Percentiles rank a stretch among this genome's conserved stretches.
phyloP scores from a whole-genome alignment of 2,888 invertebrate genomes.

The Tinea trinotella region DNA sequence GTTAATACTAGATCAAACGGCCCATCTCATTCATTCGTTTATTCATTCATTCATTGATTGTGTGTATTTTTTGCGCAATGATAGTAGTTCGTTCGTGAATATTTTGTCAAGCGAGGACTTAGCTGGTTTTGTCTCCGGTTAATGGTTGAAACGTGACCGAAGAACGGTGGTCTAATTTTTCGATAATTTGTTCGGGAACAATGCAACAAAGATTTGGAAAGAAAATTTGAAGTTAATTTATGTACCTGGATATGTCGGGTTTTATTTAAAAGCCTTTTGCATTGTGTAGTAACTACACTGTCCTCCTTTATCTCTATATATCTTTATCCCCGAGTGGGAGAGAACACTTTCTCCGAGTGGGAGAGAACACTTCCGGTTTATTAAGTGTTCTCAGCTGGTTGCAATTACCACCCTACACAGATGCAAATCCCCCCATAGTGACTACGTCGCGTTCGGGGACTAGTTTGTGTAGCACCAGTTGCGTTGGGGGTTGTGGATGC shows the following conservation, averaged over 20 bases:
- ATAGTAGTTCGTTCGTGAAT: conserved; percentile 62
- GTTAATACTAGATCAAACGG: conserved; percentile 51
- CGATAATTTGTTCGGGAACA: conserved; percentile 54
- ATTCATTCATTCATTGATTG: conserved; percentile 29
- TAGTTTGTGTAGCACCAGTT: no score
- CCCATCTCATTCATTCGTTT: conserved; percentile 12
- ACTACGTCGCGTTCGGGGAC: no score
- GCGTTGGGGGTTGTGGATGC: no score
- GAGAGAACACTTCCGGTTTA: no score
- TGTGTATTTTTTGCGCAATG: conserved; percentile 66
- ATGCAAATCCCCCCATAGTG: no score
- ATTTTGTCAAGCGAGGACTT: conserved; percentile 63
- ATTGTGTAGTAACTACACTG: not conserved
- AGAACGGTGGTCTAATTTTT: conserved; percentile 54
- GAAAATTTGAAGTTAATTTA: conserved; percentile 49
- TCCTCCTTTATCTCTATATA: not conserved
- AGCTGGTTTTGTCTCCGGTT: conserved; percentile 63
- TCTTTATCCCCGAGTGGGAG: no score
- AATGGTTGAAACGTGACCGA: conserved; percentile 68
- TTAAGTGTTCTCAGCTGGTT: no score
- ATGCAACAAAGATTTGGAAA: conserved; percentile 33
- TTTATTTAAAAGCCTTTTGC: not conserved
- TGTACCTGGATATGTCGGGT: conserved; percentile 26
- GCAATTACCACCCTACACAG: no score
- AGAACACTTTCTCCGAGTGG: no score